Percentiles rank a stretch among this genome's conserved stretches.
These are phyloP conservation scores for Rhagonycha lutea DNA, from an alignment of 2,888 invertebrate genomes.

Conservation along the genomic window DNA sequence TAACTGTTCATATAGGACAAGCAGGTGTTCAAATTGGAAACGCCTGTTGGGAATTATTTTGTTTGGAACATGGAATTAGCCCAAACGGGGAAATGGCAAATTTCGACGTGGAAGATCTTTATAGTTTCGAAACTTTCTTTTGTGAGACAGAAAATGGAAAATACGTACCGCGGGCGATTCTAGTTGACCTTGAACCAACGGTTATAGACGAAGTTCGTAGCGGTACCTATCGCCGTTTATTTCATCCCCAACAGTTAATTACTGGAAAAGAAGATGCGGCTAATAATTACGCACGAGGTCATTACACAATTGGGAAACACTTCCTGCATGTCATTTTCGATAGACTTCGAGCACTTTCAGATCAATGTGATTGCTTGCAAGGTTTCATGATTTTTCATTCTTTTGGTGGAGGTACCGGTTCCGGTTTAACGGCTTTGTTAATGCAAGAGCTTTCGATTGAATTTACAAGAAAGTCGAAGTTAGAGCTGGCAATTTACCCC, in stretches of 20 bases:
- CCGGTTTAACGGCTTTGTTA: constrained; percentile 80
- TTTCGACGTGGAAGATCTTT: constrained; percentile 65
- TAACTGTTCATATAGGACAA: constrained; percentile 79
- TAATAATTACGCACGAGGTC: constrained; percentile 83
- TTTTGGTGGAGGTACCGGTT: constrained; percentile 79
- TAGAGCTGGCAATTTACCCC: constrained; percentile 63
- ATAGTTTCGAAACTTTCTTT: constrained; percentile 68
- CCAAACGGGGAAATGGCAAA: constrained; percentile 58
- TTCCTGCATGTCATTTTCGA: constrained; percentile 71
- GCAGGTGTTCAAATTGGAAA: constrained; percentile 80
- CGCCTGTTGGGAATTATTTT: constrained; percentile 77
- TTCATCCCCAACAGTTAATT: constrained; percentile 81
- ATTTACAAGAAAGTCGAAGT: constrained; percentile 57
- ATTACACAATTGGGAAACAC: constrained; percentile 68
- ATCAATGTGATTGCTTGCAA: constrained; percentile 61
- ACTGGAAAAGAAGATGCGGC: constrained; percentile 85
- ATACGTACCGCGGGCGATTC: constrained; percentile 13
- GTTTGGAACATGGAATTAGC: constrained; percentile 73
- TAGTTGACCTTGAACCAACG: constrained; percentile 17
- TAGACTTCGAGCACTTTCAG: constrained; percentile 68
- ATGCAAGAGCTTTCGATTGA: constrained; percentile 71
- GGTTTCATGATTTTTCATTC: constrained; percentile 62
- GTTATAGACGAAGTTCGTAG: constrained; percentile 62
- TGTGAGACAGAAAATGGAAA: constrained; percentile 78
- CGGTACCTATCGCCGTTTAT: constrained; percentile 70